Percentiles rank a stretch among this genome's conserved stretches.
These are phyloP conservation scores for Diploscapter pachys DNA, from an alignment of 1,140 invertebrate species.

Conservation along the genomic window DNA sequence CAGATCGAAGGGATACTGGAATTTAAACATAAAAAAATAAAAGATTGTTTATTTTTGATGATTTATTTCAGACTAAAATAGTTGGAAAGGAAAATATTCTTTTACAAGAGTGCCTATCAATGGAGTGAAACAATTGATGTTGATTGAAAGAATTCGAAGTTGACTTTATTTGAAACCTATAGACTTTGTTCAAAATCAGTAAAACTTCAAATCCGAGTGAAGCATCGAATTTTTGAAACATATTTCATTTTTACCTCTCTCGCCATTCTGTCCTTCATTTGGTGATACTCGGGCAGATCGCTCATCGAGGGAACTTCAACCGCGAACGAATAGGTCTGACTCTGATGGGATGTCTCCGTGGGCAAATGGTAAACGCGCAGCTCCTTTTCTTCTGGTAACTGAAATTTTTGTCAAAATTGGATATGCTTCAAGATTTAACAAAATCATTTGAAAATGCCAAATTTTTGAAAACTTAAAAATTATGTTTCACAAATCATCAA, in stretches of 20 bases:
- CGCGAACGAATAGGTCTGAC: not conserved
- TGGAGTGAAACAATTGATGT: too few species aligned
- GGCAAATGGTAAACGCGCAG: not conserved
- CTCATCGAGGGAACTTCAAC: not conserved
- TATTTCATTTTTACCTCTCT: slow-evolving; percentile 4
- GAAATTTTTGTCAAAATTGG: not conserved
- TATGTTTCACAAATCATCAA: too few species aligned
- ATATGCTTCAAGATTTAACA: not conserved
- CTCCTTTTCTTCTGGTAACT: not conserved
- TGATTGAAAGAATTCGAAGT: too few species aligned
- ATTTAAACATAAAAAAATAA: not conserved
- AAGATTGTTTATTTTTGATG: too few species aligned
- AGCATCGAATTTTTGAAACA: too few species aligned
- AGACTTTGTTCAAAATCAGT: too few species aligned
- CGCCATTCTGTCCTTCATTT: slow-evolving; percentile 17
- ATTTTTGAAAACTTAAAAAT: too few species aligned
- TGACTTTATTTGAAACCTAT: too few species aligned
- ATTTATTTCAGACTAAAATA: too few species aligned
- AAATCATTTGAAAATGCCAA: not conserved
- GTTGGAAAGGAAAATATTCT: too few species aligned
- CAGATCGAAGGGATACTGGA: slow-evolving; percentile 81
- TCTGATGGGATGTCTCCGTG: not conserved
- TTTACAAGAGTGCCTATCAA: too few species aligned
- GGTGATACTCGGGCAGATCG: slow-evolving; percentile 13
- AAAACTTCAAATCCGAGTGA: too few species aligned